Evolutionary conservation across 1,140 invertebrate genomes (phyloP).

Genomic region (Gryon sp.): DNA sequence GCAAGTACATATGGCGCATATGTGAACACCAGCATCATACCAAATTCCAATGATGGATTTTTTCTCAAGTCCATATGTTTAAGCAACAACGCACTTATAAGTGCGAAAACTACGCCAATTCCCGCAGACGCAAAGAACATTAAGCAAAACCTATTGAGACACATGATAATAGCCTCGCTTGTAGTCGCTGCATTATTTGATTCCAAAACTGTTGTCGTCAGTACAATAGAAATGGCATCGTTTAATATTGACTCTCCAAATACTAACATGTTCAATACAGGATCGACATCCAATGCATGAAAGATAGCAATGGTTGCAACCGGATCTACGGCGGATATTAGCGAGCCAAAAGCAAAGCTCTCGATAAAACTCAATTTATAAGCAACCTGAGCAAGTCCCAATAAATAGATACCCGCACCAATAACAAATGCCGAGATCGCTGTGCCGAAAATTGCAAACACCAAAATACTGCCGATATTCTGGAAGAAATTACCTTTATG

Average conservation of each 20-base stretch:
- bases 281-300: constrained; percentile 96
- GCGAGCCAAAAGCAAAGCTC: constrained; percentile 98
- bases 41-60: constrained; percentile 98
- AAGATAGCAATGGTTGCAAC: constrained; percentile 99
- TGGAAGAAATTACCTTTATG: constrained; percentile 99
- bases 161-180: constrained; percentile 92
- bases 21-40: constrained; percentile 98
- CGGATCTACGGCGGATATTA: constrained; percentile 99
- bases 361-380: constrained; percentile 96
- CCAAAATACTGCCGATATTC: constrained; percentile 95
- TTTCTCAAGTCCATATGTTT: constrained; percentile 98
- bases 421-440: constrained; percentile 96
- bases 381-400: constrained; percentile 93
- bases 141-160: constrained; percentile 94
- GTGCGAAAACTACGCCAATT: constrained; percentile 96
- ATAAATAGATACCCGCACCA: constrained; percentile 95
- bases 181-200: constrained; percentile 85
- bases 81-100: constrained; percentile 94
- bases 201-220: constrained; percentile 93
- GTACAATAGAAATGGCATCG: constrained; percentile 98
- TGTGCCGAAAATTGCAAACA: constrained; percentile 98
- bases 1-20: constrained; percentile 99
- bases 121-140: constrained; percentile 99
- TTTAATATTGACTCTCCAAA: constrained; percentile 99
- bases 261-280: constrained; percentile 98